phyloP scores from a whole-genome alignment of 2,113 vertebrate genomes.

The Corvus moneduloides region DNA sequence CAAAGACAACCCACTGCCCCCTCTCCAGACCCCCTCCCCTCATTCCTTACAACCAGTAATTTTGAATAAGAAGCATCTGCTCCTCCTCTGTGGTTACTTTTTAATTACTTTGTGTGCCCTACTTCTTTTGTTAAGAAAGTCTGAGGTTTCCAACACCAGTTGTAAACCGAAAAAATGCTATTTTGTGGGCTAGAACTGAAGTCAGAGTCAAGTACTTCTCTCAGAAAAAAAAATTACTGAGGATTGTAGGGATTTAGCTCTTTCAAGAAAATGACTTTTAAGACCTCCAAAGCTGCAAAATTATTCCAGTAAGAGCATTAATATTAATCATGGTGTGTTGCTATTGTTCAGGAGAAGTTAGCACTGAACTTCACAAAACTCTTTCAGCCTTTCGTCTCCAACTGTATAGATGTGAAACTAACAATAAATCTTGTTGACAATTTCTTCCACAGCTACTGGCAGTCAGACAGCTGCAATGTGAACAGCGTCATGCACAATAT shows the following conservation, averaged over 20 bases:
- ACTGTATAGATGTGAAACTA: constrained; percentile 70
- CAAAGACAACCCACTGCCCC: background rate
- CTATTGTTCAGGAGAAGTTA: constrained; percentile 55
- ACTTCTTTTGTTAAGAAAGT: constrained; percentile 2
- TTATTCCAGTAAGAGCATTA: constrained; percentile 57
- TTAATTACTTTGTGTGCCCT: constrained; percentile 33
- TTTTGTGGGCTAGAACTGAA: constrained; percentile 7
- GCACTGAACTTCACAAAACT: constrained; percentile 61
- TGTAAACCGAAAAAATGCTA: background rate
- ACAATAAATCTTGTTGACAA: constrained; percentile 78
- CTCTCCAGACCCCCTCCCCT: background rate
- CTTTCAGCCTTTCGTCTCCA: constrained; percentile 67
- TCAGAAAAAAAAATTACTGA: background rate
- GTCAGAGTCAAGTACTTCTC: constrained; percentile 10
- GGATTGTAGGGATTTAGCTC: background rate
- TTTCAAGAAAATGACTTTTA: constrained; percentile 32
- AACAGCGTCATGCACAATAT: constrained; percentile 50
- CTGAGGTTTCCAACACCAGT: background rate
- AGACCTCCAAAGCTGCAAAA: constrained; percentile 31
- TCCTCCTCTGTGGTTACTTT: background rate
- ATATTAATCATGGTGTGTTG: constrained; percentile 58
- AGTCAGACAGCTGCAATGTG: constrained; percentile 71
- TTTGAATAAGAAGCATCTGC: background rate
- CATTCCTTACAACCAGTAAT: background rate
- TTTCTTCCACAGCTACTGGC: constrained; percentile 74